Base-by-base conservation (phyloP, 2,888 invertebrate species). In the Thumatha senex region DNA sequence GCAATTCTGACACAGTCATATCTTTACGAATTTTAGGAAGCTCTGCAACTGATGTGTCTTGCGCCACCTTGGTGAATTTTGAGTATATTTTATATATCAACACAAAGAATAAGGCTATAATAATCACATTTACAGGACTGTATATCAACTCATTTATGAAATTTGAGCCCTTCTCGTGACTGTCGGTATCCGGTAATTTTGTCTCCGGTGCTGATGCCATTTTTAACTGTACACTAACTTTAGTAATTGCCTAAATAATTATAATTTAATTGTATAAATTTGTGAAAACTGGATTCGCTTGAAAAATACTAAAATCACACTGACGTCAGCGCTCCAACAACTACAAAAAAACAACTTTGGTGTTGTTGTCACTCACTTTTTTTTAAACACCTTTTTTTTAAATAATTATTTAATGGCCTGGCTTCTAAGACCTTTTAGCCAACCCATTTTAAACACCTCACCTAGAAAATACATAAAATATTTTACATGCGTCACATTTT, bases 21-120 rank as follows among this genome's bases (percentile, higher is more conserved):
- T 99, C 99, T 72, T 94, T 94, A 68, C 97, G 95, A 76, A 98
- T 78, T 86, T 96, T 97, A 10, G 98, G 97, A 63, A 98, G 75
- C 46, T 84, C 80, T 34, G 82, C 75, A 40, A 62, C 63, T 40
- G 78, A 72, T 47, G 74, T 51, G 55, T 86, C 84, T 11, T 69
- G 73, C 24, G 76, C 68, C 46, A 69, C 67, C 61, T 78, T 80
- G 40, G 73, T 73, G 55, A 84, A 84, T 66, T 85, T 92, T 68
- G 88, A 91, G 58, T 93, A 82, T 66, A 96, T 94, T 87, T 95
- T 95, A 75, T 95, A 95, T 48, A 94, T 82, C 64, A 96, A 90
- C 69, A 94, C 89, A 51, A 92, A 86, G 72, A 95, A 94, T 54
- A 95, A 85, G 50, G 89, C 92, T 55, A 93, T 89, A 60, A 96